Percentiles rank a stretch among this genome's conserved stretches.
Conservation (phyloP, 2,888 invertebrate genomes). For the Caenorhabditis sp. region DNA sequence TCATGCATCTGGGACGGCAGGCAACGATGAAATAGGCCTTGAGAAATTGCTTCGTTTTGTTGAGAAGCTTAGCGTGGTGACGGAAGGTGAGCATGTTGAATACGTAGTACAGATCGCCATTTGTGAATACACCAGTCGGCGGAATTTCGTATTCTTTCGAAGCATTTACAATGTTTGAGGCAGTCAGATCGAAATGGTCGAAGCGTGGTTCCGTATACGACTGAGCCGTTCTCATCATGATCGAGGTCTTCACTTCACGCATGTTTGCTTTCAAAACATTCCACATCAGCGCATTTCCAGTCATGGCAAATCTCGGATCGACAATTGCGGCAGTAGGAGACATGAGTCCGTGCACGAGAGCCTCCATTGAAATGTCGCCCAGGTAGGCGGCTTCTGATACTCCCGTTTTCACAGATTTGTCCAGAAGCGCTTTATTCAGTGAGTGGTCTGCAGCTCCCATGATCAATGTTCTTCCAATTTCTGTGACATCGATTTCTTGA, state of each 20-base stretch:
- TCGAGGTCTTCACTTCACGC: background rate
- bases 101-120: slow-evolving; percentile 10
- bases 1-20: slow-evolving; percentile 42
- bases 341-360: slow-evolving; percentile 19
- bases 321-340: no score
- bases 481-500: slow-evolving; percentile 10
- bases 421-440: background rate
- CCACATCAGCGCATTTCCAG: slow-evolving; percentile 29
- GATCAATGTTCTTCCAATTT: slow-evolving; percentile 17
- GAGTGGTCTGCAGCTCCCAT: slow-evolving; percentile 8
- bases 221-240: background rate
- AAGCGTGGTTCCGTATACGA: slow-evolving; percentile 5
- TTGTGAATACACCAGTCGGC: slow-evolving; percentile 5
- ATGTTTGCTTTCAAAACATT: slow-evolving; percentile 26
- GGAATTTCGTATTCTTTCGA: background rate
- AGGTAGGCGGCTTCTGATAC: background rate
- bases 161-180: background rate
- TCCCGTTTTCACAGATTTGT: slow-evolving; percentile 11
- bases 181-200: slow-evolving; percentile 9
- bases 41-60: slow-evolving; percentile 35
- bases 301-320: slow-evolving; percentile 29
- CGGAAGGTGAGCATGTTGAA: slow-evolving; percentile 16
- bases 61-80: slow-evolving; percentile 9
- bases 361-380: slow-evolving; percentile 15
- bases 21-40: slow-evolving; percentile 34